Conservation (phyloP, 2,888 invertebrate species). For the Rhagonycha lutea region DNA sequence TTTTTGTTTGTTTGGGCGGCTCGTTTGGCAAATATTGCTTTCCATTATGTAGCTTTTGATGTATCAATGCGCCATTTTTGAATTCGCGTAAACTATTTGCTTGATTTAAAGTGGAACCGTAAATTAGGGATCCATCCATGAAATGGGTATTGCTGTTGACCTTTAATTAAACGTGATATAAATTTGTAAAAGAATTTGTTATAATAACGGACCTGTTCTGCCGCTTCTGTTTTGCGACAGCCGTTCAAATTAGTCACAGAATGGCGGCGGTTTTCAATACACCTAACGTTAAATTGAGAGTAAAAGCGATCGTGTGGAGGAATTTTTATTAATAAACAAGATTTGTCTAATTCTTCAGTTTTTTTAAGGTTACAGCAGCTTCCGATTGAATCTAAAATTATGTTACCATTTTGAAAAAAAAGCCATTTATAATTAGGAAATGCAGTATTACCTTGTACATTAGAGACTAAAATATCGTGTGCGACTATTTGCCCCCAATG, state of each 20-base stretch:
- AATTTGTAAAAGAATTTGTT: background rate
- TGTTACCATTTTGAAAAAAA: no score
- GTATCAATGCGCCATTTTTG: slow-evolving; percentile 64
- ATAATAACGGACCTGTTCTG: slow-evolving; percentile 64
- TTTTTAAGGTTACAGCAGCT: background rate
- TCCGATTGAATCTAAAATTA: background rate
- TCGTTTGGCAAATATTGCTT: slow-evolving; percentile 68
- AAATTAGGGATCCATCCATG: slow-evolving; percentile 74
- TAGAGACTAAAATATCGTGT: slow-evolving; percentile 74
- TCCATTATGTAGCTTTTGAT: slow-evolving; percentile 65
- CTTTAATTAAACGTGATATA: slow-evolving; percentile 48
- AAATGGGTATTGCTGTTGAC: slow-evolving; percentile 77
- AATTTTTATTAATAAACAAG: slow-evolving; percentile 69
- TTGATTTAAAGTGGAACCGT: slow-evolving; percentile 68
- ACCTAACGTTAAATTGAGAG: slow-evolving; percentile 60
- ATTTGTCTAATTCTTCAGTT: slow-evolving; percentile 38
- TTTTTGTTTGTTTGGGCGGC: slow-evolving; percentile 58
- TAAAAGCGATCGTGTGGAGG: slow-evolving; percentile 66
- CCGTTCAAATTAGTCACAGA: slow-evolving; percentile 58
- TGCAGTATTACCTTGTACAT: slow-evolving; percentile 47
- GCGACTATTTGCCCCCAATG: slow-evolving; percentile 81
- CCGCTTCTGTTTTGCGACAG: slow-evolving; percentile 72
- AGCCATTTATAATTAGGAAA: no score
- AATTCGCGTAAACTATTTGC: slow-evolving; percentile 62
- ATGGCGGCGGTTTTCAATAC: slow-evolving; percentile 73